Evolutionary conservation across 2,888 invertebrate genomes (phyloP), one percentile per base, ranked within the genome.

Genomic region (Chloroclystis v-ata): DNA sequence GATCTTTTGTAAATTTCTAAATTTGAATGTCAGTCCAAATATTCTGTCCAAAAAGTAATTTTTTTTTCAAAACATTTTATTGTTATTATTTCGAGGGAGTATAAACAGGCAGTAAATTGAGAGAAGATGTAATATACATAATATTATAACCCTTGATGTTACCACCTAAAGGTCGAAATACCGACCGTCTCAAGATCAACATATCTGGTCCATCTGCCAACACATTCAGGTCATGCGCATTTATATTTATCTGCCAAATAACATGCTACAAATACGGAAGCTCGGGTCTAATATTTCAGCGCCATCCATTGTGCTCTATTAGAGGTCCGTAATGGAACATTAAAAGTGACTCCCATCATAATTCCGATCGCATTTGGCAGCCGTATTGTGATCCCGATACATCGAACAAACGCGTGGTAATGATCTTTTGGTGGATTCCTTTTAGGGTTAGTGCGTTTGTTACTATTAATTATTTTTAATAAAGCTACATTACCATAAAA

Each of bases 341-440:
- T 79, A 83, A 83, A 82, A 83, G 78, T 82, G 78, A 74, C 75
- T 72, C 67, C 64, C 65, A 67, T 75, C 75, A 70, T 75, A 76
- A 80, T 78, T 78, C 67, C 65, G 67, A 65, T 68, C 78, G 75
- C 79, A 83, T 84, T 86, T 84, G 85, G 83, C 85, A 81, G 61
- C 69, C 57, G 74, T 65, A 80, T 81, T 84, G 83, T 82, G 73
- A 78, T 79, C 79, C 82, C 68, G 79, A 82, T 82, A 78, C 72
- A 79, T 82, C 82, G 78, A 85, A 83, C 83, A 82, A 84, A 79
- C 79, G 76, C 69, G 63, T 63, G 67, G 61, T 82, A 78, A 83
- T 79, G 78, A 82, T 73, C 69, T 60, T 61, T 54, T 29, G 38
- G 39, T 43, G 63, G 42, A 5, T 1, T 10, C 12, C 49, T 6